A percentile compares a stretch with the other conserved stretches of the same genome.
Evolutionary conservation across 37 sponge, comb jelly and placozoan genomes (phyloP).

Genomic region (Amphimedon queenslandica): DNA sequence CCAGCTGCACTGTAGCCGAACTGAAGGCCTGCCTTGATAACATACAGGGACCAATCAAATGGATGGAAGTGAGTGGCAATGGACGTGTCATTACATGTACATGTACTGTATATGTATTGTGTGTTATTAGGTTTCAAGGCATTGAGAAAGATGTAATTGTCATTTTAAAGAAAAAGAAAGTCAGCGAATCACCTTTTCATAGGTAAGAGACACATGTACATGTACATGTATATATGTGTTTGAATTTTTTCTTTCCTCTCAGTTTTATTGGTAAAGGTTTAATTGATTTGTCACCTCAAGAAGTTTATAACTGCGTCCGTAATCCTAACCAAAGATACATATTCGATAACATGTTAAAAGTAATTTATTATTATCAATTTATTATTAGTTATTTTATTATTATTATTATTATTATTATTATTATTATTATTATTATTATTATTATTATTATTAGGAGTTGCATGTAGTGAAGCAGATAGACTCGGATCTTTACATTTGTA

Average conservation of each 20-base stretch:
- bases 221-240: too few relatives aligned
- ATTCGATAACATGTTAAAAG: slow-evolving; percentile 82
- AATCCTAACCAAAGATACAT: slow-evolving; percentile 56
- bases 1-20: slow-evolving; percentile 30
- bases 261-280: slow-evolving; percentile 72
- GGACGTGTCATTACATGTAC: too few relatives aligned
- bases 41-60: too few relatives aligned
- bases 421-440: slow-evolving; percentile 51
- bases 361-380: slow-evolving; percentile 5
- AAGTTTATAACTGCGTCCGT: slow-evolving; percentile 48
- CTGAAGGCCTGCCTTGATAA: slow-evolving; percentile 75
- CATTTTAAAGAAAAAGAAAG: slow-evolving; percentile 54
- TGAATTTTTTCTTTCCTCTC: too few relatives aligned
- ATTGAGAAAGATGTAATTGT: slow-evolving; percentile 57
- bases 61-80: too few relatives aligned
- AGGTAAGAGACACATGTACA: slow-evolving; percentile 20
- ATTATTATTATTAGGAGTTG: too few relatives aligned
- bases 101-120: too few relatives aligned
- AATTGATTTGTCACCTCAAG: slow-evolving; percentile 42
- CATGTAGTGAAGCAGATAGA: slow-evolving; percentile 51
- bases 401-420: too few relatives aligned
- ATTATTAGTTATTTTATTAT: neutral
- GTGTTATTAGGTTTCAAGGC: slow-evolving; percentile 37
- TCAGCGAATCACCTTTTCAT: slow-evolving; percentile 18
- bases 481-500: too few relatives aligned